Conservation (phyloP, 2,797 vertebrate genomes). For the Trachurus trachurus region DNA sequence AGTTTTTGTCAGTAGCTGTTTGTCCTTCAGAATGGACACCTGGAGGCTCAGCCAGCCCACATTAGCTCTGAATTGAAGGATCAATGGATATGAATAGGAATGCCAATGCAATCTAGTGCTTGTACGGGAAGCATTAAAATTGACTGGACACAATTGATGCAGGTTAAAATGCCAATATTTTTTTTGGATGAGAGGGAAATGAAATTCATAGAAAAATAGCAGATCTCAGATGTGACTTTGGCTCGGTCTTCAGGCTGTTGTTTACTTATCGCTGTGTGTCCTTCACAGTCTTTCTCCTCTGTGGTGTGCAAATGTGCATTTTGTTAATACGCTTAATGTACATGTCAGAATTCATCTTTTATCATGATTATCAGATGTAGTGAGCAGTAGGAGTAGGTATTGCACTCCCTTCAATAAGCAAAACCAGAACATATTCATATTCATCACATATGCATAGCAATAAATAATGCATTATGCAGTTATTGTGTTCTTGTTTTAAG, state of each 20-base stretch:
- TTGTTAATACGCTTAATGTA: slow-evolving; percentile 4
- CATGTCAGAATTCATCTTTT: neutral
- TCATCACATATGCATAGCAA: neutral
- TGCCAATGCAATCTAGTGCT: slow-evolving; percentile 73
- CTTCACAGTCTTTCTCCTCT: slow-evolving; percentile 51
- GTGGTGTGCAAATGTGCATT: neutral
- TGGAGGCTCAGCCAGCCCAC: slow-evolving; percentile 58
- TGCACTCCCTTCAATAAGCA: no score
- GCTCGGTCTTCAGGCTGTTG: slow-evolving; percentile 49
- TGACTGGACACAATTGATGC: slow-evolving; percentile 71
- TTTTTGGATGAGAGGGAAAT: slow-evolving; percentile 48
- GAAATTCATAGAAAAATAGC: slow-evolving; percentile 54
- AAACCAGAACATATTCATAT: no score
- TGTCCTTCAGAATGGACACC: slow-evolving; percentile 67
- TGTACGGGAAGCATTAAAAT: slow-evolving; percentile 73
- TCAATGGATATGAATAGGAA: slow-evolving; percentile 77
- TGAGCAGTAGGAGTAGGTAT: neutral
- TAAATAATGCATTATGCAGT: neutral
- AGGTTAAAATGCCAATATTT: slow-evolving; percentile 66
- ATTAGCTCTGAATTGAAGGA: slow-evolving; percentile 62
- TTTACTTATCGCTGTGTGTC: slow-evolving; percentile 51
- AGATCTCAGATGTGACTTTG: slow-evolving; percentile 54
- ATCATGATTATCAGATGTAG: neutral
- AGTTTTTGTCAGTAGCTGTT: slow-evolving; percentile 32
- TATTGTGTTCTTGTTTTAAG: neutral